Conservation (phyloP, 1,140 invertebrate species). For the Coelopa frigida region DNA sequence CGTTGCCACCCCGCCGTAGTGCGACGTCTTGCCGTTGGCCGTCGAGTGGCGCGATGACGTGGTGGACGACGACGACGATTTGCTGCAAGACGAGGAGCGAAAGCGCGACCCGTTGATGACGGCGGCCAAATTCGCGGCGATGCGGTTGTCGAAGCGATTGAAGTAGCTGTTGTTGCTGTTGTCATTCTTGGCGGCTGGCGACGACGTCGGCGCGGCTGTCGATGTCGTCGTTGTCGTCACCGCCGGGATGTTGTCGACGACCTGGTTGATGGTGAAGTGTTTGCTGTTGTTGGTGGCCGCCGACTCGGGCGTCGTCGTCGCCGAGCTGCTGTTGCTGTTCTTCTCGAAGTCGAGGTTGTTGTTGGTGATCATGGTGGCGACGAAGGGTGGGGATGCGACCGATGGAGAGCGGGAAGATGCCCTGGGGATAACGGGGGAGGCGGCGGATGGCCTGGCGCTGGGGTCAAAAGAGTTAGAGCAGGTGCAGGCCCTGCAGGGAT, state of each 20-base stretch:
- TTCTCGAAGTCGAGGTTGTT: slow-evolving; percentile 43
- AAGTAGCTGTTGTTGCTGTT: slow-evolving; percentile 28
- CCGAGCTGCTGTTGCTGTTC: slow-evolving; percentile 19
- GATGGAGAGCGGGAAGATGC: slow-evolving; percentile 5
- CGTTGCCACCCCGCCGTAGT: background rate
- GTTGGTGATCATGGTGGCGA: slow-evolving; percentile 45
- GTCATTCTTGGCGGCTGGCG: slow-evolving; percentile 15
- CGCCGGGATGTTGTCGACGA: too few relatives aligned
- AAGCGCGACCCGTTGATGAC: slow-evolving; percentile 32
- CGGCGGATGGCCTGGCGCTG: background rate
- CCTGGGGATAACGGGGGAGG: background rate
- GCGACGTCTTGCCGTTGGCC: background rate
- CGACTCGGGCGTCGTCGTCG: slow-evolving; percentile 19
- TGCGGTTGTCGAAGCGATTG: slow-evolving; percentile 40
- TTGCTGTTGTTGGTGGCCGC: slow-evolving; percentile 4
- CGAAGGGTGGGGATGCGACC: slow-evolving; percentile 30
- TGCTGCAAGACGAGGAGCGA: slow-evolving; percentile 32
- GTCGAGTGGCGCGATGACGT: background rate
- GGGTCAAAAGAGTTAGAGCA: background rate
- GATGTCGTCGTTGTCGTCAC: slow-evolving; percentile 5
- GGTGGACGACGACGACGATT: background rate
- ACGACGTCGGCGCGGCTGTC: slow-evolving; percentile 14
- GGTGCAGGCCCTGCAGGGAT: background rate
- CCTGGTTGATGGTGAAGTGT: too few relatives aligned
- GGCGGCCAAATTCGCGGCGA: slow-evolving; percentile 37